phyloP scores from a whole-genome alignment of 2,113 vertebrate genomes.

The Anser brachyrhynchus region DNA sequence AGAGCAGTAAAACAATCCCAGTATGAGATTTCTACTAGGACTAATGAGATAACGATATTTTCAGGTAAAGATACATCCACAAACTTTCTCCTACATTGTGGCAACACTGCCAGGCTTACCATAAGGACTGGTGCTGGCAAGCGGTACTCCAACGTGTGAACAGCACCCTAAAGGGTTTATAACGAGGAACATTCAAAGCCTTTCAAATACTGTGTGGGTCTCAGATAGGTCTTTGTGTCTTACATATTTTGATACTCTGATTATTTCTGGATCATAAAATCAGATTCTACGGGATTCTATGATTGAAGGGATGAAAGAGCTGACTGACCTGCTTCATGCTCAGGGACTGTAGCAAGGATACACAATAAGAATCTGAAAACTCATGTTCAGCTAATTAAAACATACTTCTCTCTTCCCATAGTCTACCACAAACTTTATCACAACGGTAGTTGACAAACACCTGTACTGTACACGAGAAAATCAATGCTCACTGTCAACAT shows the following conservation, averaged over 20 bases:
- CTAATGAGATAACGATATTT: background rate
- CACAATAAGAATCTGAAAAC: background rate
- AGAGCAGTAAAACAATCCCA: background rate
- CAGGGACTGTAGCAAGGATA: background rate
- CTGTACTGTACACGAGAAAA: background rate
- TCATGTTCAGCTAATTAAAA: background rate
- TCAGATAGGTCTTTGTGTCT: background rate
- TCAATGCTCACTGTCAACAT: background rate
- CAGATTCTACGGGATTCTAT: no score
- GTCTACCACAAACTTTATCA: background rate
- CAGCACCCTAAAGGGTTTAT: background rate
- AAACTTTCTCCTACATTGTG: background rate
- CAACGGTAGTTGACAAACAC: background rate
- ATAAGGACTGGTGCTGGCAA: background rate
- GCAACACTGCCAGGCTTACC: background rate
- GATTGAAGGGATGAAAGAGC: background rate
- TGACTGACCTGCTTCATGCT: background rate
- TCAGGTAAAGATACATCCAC: background rate
- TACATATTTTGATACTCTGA: rapidly evolving
- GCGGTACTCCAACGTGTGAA: rapidly evolving
- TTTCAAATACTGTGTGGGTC: background rate
- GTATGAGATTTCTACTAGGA: constrained; percentile 18
- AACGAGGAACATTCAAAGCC: background rate
- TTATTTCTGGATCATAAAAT: background rate
- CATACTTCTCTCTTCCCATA: background rate